Conservation (phyloP, 35 echinoderm and acorn worm genomes). For the Diadema setosum region DNA sequence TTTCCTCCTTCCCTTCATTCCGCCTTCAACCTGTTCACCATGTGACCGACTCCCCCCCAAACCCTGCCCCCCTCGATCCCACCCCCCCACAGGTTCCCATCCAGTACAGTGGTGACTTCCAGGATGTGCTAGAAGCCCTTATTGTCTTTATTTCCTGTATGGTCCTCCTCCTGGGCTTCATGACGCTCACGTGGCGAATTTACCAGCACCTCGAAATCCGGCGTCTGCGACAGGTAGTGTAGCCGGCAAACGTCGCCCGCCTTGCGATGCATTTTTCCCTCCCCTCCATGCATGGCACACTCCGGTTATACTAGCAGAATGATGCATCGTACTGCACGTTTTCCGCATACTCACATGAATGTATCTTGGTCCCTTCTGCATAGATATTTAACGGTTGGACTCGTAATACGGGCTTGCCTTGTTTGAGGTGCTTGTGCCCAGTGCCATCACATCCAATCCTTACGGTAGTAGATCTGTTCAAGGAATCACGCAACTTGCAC, state of each 20-base stretch:
- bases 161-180: conserved; percentile 27
- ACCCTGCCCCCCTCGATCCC: no score
- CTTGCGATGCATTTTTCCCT: background rate
- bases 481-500: no score
- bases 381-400: no score
- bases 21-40: no score
- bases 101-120: background rate
- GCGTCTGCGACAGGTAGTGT: conserved; percentile 22
- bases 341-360: no score
- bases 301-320: background rate
- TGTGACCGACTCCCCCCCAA: no score
- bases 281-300: background rate
- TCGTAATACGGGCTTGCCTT: no score
- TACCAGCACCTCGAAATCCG: conserved; percentile 24
- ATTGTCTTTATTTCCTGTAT: conserved; percentile 35
- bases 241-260: background rate
- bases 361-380: no score
- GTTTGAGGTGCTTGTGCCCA: no score
- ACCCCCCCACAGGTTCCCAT: background rate
- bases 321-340: background rate
- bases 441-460: no score
- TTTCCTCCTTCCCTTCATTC: no score
- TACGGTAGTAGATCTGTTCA: no score
- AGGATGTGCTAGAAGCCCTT: background rate
- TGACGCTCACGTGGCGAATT: conserved; percentile 41